These are phyloP conservation scores for Misgurnus mizolepis DNA, from an alignment of 2,113 vertebrate genomes.

Conservation along the genomic window DNA sequence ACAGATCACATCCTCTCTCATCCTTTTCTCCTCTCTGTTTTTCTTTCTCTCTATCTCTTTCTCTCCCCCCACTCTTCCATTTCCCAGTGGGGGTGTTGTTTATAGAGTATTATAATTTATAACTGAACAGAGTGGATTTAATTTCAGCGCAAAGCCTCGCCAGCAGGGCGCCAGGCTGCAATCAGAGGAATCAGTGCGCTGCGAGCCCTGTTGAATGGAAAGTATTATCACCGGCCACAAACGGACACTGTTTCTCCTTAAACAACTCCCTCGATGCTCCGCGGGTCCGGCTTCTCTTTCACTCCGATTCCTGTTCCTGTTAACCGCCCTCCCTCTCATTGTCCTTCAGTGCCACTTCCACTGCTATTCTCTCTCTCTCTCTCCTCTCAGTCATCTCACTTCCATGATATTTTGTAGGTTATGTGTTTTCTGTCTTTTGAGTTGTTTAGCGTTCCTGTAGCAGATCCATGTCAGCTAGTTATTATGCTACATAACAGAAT, in stretches of 20 bases:
- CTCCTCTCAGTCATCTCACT: conserved; percentile 22
- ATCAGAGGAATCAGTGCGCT: conserved; percentile 94
- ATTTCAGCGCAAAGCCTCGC: conserved; percentile 92
- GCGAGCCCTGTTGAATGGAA: conserved; percentile 92
- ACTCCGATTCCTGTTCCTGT: conserved; percentile 56
- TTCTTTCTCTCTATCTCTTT: conserved; percentile 27
- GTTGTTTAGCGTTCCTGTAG: conserved; percentile 20
- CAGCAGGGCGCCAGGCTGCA: conserved; percentile 93
- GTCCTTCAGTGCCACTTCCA: conserved; percentile 58
- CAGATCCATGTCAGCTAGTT: not conserved
- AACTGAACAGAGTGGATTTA: conserved; percentile 97
- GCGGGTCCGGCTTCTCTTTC: conserved; percentile 52
- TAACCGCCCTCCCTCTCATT: conserved; percentile 55
- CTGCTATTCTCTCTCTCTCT: conserved; percentile 61
- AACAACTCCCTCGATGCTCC: conserved; percentile 56
- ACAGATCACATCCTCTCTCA: conserved; percentile 46
- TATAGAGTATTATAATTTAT: conserved; percentile 98
- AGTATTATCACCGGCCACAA: conserved; percentile 93
- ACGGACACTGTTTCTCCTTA: conserved; percentile 89
- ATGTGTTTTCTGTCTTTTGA: conserved; percentile 58
- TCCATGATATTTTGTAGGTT: conserved; percentile 5
- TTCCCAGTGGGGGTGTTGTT: conserved; percentile 94
- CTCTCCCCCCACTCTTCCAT: conserved; percentile 29
- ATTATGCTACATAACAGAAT: not conserved
- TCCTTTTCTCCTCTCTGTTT: conserved; percentile 47